Evolutionary conservation across 1,140 invertebrate genomes (phyloP).

Genomic region (Oreohelix idahoensis): DNA sequence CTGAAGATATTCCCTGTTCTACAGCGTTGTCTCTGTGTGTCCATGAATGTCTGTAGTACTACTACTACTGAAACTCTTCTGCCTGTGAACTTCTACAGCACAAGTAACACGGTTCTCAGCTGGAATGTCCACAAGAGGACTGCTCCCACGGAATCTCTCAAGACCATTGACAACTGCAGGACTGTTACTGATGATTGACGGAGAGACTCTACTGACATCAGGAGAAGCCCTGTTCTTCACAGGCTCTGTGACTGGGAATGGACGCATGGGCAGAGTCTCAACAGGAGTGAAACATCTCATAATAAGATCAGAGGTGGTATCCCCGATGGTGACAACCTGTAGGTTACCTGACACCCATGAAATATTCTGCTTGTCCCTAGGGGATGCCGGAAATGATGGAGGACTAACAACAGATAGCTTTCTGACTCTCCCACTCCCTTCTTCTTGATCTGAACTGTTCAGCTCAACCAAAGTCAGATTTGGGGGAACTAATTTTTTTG

Average conservation of each 20-base stretch:
- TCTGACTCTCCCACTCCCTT: background rate
- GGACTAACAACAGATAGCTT: slow-evolving; percentile 33
- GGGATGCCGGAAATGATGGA: slow-evolving; percentile 2
- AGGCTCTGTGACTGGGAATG: background rate
- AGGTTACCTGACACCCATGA: background rate
- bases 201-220: background rate
- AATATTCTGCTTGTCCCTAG: slow-evolving; percentile 2
- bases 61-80: slow-evolving; percentile 52
- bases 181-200: background rate
- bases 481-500: background rate
- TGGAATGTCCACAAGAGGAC: slow-evolving; percentile 45
- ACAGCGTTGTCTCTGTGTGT: slow-evolving; percentile 31
- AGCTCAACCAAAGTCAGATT: background rate
- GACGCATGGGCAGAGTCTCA: background rate
- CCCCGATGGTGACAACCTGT: background rate
- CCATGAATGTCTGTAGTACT: slow-evolving; percentile 20
- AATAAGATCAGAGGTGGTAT: background rate
- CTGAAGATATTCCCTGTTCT: background rate
- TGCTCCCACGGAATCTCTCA: slow-evolving; percentile 17
- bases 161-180: slow-evolving; percentile 27
- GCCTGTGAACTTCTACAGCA: slow-evolving; percentile 62
- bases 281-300: slow-evolving; percentile 4
- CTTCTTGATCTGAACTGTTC: background rate
- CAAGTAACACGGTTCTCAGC: slow-evolving; percentile 60
- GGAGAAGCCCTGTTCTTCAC: background rate